Percentiles rank a stretch among this genome's conserved stretches.
These are phyloP conservation scores for Apaloderma vittatum DNA, from an alignment of 2,113 vertebrate species.

Conservation along the genomic window DNA sequence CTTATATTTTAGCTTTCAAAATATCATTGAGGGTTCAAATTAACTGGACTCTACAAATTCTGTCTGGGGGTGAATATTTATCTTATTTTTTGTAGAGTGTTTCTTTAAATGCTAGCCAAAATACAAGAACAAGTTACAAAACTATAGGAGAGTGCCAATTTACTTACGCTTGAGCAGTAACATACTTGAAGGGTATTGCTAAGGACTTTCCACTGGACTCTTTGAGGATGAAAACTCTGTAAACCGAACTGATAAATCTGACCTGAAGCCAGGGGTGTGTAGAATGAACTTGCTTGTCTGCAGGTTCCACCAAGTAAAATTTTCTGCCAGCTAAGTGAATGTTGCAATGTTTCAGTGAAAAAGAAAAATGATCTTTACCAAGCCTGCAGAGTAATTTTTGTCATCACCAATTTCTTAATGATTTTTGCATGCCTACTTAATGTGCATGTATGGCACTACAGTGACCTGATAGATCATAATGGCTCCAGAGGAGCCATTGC, in stretches of 20 bases:
- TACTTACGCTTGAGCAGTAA: not conserved
- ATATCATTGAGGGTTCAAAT: not conserved
- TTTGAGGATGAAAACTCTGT: not conserved
- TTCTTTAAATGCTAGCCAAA: not conserved
- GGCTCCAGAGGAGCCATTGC: conserved; percentile 76
- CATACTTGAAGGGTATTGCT: not conserved
- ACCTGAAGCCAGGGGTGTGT: not conserved
- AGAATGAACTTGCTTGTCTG: not conserved
- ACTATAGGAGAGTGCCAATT: not conserved
- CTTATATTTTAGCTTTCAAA: conserved; percentile 14
- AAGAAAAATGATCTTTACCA: conserved; percentile 54
- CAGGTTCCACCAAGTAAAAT: not conserved
- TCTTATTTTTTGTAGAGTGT: not conserved
- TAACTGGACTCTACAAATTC: not conserved
- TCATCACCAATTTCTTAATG: conserved; percentile 76
- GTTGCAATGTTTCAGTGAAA: conserved; percentile 22
- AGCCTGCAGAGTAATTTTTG: conserved; percentile 71
- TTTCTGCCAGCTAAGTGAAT: not conserved
- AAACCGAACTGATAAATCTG: not conserved
- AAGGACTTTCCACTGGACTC: not conserved
- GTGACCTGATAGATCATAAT: conserved; percentile 64
- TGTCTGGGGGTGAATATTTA: not conserved
- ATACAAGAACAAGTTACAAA: not conserved
- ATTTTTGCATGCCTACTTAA: conserved; percentile 70
- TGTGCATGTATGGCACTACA: conserved; percentile 57